Evolutionary conservation across 1,140 invertebrate genomes (phyloP).

Genomic region (Dendroctonus valens): DNA sequence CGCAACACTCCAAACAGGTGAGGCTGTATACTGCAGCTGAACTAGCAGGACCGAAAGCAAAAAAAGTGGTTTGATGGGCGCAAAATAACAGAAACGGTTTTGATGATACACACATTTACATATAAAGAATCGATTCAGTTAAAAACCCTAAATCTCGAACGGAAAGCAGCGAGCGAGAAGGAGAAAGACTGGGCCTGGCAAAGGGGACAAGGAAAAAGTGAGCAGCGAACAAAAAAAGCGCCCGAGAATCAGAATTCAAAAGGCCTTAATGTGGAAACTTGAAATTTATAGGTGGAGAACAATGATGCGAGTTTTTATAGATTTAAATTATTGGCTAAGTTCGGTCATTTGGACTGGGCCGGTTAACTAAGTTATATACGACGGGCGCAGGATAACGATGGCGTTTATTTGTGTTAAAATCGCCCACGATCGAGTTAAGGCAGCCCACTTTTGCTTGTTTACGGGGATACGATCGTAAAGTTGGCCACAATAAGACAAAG

Average conservation of each 20-base stretch:
- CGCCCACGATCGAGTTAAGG: conserved; percentile 29
- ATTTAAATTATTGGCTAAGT: conserved; percentile 34
- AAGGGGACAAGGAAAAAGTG: not conserved
- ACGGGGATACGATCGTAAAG: conserved; percentile 29
- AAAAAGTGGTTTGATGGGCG: too few species aligned
- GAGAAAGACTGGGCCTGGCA: not conserved
- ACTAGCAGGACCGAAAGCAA: too few species aligned
- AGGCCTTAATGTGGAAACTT: conserved; percentile 31
- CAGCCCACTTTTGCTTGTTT: conserved; percentile 31
- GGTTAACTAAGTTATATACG: conserved; percentile 33
- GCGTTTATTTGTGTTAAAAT: conserved; percentile 33
- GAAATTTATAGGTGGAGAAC: conserved; percentile 31
- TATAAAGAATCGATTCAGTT: not conserved
- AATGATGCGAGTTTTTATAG: conserved; percentile 32
- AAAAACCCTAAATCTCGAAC: not conserved
- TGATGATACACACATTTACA: too few species aligned
- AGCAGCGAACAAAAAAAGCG: conserved; percentile 25
- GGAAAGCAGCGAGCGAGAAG: not conserved
- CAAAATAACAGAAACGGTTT: too few species aligned
- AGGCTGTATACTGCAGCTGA: too few species aligned
- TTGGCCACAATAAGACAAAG: conserved; percentile 27
- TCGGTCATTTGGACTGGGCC: conserved; percentile 28
- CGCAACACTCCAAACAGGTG: too few species aligned
- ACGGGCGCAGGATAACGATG: conserved; percentile 24
- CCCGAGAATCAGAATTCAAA: conserved; percentile 30